Conservation (phyloP, 37 sponge, comb jelly and placozoan genomes). For the Tethya wilhelma region DNA sequence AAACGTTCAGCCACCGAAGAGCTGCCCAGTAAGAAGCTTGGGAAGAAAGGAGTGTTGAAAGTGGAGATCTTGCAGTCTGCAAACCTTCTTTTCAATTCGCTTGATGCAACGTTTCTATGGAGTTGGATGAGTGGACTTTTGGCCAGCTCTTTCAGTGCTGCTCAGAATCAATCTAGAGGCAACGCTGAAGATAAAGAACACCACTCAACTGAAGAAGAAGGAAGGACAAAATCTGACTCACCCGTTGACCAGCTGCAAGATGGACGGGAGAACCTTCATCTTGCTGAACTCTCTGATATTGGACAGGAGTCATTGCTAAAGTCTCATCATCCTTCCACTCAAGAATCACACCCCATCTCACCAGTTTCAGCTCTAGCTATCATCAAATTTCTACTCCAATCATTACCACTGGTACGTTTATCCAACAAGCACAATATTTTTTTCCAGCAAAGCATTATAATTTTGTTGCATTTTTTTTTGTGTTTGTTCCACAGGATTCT, state of each 20-base stretch:
- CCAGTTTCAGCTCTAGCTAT: conserved; percentile 6
- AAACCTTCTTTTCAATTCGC: conserved; percentile 36
- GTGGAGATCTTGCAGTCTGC: conserved; percentile 62
- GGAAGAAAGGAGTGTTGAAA: conserved; percentile 31
- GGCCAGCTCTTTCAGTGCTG: not conserved
- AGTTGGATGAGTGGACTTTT: conserved; percentile 40
- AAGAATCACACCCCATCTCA: not conserved
- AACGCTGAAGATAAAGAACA: no score
- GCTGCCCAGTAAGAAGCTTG: conserved; percentile 8
- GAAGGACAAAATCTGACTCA: no score
- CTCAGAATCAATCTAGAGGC: not conserved
- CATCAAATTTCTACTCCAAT: conserved; percentile 44
- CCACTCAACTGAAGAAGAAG: no score
- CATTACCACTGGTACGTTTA: conserved; percentile 59
- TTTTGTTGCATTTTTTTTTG: not conserved
- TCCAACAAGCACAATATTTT: not conserved
- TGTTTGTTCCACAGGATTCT: conserved; percentile 29
- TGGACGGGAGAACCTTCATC: no score
- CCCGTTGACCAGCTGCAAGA: no score
- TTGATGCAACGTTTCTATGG: conserved; percentile 51
- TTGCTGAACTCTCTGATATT: no score
- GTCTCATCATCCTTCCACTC: not conserved
- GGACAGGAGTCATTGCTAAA: no score
- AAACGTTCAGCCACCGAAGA: not conserved
- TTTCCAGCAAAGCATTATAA: not conserved